These are phyloP conservation scores for Psittacara wagleri DNA, from an alignment of 2,113 vertebrate species.

Conservation along the genomic window DNA sequence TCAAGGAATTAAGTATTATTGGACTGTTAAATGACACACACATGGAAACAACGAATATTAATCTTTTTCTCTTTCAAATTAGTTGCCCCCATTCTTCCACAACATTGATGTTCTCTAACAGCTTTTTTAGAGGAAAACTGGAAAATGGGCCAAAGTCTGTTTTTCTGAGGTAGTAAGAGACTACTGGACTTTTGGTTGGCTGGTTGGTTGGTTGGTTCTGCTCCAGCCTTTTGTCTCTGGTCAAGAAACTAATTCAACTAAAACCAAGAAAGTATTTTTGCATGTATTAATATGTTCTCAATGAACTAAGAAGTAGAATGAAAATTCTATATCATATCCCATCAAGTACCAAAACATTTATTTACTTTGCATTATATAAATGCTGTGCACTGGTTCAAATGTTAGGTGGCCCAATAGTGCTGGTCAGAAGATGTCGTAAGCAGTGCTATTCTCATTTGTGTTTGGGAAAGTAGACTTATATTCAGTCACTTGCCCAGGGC, in stretches of 20 bases:
- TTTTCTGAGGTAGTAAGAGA: background rate
- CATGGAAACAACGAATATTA: background rate
- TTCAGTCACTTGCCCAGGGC: background rate
- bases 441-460: background rate
- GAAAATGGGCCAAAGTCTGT: rapidly evolving
- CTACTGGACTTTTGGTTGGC: background rate
- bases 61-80: background rate
- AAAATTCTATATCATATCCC: background rate
- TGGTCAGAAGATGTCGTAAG: background rate
- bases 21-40: background rate
- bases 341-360: background rate
- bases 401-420: background rate
- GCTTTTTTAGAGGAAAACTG: background rate
- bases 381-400: background rate
- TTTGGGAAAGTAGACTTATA: background rate
- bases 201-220: background rate
- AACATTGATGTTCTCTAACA: background rate
- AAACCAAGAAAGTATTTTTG: background rate
- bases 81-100: background rate
- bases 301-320: background rate
- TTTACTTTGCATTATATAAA: background rate
- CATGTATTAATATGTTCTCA: background rate
- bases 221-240: background rate
- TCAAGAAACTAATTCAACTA: background rate
- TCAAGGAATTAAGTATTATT: background rate